Evolutionary conservation across 2,797 vertebrate species (phyloP), one percentile per base, ranked within the genome.

Genomic region (Brachyrhaphis roseni): DNA sequence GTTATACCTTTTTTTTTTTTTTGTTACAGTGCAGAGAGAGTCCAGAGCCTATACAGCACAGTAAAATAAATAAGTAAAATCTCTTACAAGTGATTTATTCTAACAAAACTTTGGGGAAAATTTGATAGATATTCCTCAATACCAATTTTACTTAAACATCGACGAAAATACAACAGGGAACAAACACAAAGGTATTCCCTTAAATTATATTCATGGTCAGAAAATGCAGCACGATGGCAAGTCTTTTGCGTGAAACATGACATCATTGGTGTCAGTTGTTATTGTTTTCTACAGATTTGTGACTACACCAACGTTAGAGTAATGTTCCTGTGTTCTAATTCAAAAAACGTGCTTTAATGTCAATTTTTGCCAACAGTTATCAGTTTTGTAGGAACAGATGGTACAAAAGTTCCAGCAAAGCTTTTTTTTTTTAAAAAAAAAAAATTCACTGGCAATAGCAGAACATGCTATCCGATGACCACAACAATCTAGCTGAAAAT

Each of bases 31-130:
- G 71, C 81, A 73, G 73, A 43, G 77, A 49, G 83, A 88, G 78
- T 84, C 82, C 83, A 92, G 90, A 87, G 88, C 75, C 87, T 28
- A 28, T 84, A 88, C 82, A 89, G 59, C 77, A 59, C 57, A 16
- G 75, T 79, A 79, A 88, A 82, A 39, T 68, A 18, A 45, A 43
- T 13, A 26, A 26, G 5, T 11, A 11, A 41, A 39, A 26, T 23
- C 36, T 23, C 20, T 41, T 41, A 68, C 36, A 66, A 36, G 34
- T 23, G 3, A 68, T 39, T 68, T 26, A 68, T 41, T 68, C 20
- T 39, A 23, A 36, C 34, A 23, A 23, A 23, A 39, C 34, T 11
- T 41, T 26, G 18, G 36, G 36, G 10, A 5, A 28, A 11, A 39
- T 62, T 20, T 64, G 7, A 64, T 11, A 11, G 11, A 12, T 34